Evolutionary conservation across 1,140 invertebrate genomes (phyloP).

Genomic region (Sycophila sp.): DNA sequence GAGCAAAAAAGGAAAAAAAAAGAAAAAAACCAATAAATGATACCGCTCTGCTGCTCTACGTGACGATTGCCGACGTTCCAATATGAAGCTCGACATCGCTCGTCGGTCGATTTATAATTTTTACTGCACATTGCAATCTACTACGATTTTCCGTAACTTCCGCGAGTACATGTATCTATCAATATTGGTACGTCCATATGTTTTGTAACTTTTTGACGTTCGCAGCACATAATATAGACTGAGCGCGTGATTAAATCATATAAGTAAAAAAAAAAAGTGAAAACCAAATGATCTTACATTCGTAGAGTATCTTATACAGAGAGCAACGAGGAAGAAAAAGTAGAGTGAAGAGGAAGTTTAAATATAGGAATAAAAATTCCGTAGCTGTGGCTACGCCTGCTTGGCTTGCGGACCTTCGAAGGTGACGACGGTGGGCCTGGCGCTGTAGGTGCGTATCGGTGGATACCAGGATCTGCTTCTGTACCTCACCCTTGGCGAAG

Average conservation of each 20-base stretch:
- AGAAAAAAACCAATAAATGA: slow-evolving; percentile 48
- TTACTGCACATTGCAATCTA: not conserved
- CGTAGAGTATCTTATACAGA: not conserved
- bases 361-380: slow-evolving; percentile 23
- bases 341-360: not conserved
- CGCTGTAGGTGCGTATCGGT: slow-evolving; percentile 66
- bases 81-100: not conserved
- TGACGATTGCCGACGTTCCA: not conserved
- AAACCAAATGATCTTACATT: not conserved
- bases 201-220: too few relatives aligned
- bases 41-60: slow-evolving; percentile 13
- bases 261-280: not conserved
- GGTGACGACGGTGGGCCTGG: slow-evolving; percentile 76
- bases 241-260: not conserved
- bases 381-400: not conserved
- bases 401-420: slow-evolving; percentile 76
- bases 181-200: slow-evolving; percentile 55
- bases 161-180: slow-evolving; percentile 49
- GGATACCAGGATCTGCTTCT: slow-evolving; percentile 60
- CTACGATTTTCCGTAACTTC: too few relatives aligned
- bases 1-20: slow-evolving; percentile 65
- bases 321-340: not conserved
- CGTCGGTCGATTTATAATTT: not conserved
- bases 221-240: not conserved
- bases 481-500: slow-evolving; percentile 50